Evolutionary conservation across 2,797 vertebrate genomes (phyloP).

Genomic region (Odontamblyopus lacepedii): DNA sequence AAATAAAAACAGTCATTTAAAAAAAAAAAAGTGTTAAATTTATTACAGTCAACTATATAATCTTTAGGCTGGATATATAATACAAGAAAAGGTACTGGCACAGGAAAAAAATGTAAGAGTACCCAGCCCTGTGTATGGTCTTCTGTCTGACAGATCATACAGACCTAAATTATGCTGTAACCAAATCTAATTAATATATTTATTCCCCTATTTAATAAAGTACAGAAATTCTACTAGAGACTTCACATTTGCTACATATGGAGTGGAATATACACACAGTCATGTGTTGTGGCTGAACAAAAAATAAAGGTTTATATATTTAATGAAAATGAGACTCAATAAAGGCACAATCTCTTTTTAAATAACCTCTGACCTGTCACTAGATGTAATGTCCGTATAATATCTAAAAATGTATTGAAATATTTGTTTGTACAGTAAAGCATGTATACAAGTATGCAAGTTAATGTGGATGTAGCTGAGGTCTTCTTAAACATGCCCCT

Average conservation of each 20-base stretch:
- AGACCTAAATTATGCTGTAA: not conserved
- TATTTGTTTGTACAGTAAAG: not conserved
- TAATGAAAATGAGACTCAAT: not conserved
- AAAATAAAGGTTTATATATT: not conserved
- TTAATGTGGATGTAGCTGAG: slow-evolving; percentile 1
- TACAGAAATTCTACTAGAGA: not conserved
- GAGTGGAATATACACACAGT: not conserved
- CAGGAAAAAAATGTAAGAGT: too few species aligned
- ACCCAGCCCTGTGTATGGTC: too few species aligned
- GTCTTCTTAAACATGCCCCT: slow-evolving; percentile 10
- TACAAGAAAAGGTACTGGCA: too few species aligned
- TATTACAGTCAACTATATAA: too few species aligned
- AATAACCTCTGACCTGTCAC: too few species aligned
- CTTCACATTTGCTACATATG: not conserved
- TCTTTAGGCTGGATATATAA: too few species aligned
- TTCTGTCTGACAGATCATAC: not conserved
- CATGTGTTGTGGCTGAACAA: not conserved
- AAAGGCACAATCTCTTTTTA: not conserved
- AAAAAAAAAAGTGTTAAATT: too few species aligned
- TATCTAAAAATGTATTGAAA: not conserved
- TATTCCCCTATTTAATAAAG: not conserved
- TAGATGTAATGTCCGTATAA: not conserved
- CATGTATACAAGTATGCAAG: not conserved
- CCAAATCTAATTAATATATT: not conserved
- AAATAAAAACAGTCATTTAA: too few species aligned